Conservation (phyloP, 2,888 invertebrate species). For the Mechanitis messenoides region DNA sequence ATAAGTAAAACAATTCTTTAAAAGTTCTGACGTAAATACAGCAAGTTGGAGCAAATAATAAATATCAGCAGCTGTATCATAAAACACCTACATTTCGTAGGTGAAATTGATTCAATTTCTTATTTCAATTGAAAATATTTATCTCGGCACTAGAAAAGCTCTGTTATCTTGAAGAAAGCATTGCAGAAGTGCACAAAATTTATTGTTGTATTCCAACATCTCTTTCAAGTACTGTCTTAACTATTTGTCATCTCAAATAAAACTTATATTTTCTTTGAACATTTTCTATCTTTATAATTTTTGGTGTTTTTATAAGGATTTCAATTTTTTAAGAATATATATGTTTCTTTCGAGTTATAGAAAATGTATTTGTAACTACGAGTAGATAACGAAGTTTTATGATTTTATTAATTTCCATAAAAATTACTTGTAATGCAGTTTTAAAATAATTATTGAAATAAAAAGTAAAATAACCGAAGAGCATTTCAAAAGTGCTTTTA, state of each 20-base stretch:
- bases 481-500: no score
- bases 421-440: no score
- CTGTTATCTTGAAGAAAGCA: constrained; percentile 30
- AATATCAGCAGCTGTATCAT: constrained; percentile 4
- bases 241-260: constrained; percentile 5
- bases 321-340: no score
- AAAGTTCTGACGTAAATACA: constrained; percentile 6
- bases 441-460: no score
- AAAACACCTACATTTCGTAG: constrained; percentile 13
- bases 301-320: not conserved
- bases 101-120: constrained; percentile 26
- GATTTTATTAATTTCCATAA: no score
- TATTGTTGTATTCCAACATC: constrained; percentile 30
- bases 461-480: no score
- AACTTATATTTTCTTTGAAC: constrained; percentile 1
- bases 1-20: not conserved
- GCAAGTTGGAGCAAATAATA: constrained; percentile 3
- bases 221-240: constrained; percentile 9
- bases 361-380: no score
- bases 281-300: not conserved
- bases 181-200: constrained; percentile 28
- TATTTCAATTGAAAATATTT: constrained; percentile 28
- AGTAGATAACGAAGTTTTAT: no score
- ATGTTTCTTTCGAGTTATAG: no score
- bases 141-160: constrained; percentile 26